Conservation (phyloP, 1,140 invertebrate genomes). For the Plutomurus gul region DNA sequence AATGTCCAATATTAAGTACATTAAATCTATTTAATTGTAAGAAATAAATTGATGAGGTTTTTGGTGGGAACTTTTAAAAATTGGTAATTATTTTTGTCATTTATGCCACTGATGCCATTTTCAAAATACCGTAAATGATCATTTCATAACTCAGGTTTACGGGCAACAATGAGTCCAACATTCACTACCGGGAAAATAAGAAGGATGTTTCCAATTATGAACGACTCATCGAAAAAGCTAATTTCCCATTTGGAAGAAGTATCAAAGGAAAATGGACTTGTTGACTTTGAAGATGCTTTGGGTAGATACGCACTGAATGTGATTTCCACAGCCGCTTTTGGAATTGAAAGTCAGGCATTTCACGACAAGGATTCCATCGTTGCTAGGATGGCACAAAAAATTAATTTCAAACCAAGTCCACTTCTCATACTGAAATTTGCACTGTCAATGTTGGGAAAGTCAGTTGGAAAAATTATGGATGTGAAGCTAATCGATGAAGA, state of each 20-base stretch:
- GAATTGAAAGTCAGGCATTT: slow-evolving; percentile 57
- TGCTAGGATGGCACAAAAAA: slow-evolving; percentile 2
- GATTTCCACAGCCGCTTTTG: slow-evolving; percentile 61
- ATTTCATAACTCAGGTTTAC: too few relatives aligned
- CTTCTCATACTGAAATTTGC: background rate
- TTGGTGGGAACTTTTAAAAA: too few relatives aligned
- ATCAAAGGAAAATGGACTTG: background rate
- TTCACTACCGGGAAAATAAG: slow-evolving; percentile 43
- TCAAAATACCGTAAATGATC: too few relatives aligned
- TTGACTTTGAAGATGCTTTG: slow-evolving; percentile 47
- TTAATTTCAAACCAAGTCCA: background rate
- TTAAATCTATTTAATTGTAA: too few relatives aligned
- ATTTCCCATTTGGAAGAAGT: background rate
- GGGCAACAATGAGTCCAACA: slow-evolving; percentile 12
- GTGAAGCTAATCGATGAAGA: background rate
- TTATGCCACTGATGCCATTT: too few relatives aligned
- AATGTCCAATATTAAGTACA: too few relatives aligned
- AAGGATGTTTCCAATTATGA: slow-evolving; percentile 13
- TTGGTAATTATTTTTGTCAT: too few relatives aligned
- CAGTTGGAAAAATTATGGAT: background rate
- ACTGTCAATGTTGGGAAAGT: background rate
- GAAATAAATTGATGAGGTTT: too few relatives aligned
- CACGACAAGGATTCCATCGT: slow-evolving; percentile 47
- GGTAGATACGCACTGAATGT: slow-evolving; percentile 60
- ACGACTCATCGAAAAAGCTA: background rate